A percentile compares a stretch with the other conserved stretches of the same genome.
Evolutionary conservation across 1,140 invertebrate species (phyloP).

Genomic region (Leptinotarsa defecta): DNA sequence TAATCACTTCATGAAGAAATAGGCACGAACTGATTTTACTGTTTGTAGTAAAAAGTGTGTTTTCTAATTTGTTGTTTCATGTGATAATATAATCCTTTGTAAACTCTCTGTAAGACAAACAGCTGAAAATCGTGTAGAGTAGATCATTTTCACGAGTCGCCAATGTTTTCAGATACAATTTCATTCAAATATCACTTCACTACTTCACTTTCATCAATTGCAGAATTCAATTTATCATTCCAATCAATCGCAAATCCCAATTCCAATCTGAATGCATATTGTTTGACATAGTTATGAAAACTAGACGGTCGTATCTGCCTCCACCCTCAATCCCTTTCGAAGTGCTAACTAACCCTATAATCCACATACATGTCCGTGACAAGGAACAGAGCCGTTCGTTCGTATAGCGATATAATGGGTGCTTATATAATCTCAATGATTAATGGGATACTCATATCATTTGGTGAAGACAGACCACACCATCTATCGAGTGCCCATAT

Average conservation of each 20-base stretch:
- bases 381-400: background rate
- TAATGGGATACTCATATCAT: background rate
- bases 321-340: background rate
- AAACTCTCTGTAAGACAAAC: too few relatives aligned
- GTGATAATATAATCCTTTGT: too few relatives aligned
- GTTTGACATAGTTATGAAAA: conserved; percentile 4
- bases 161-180: background rate
- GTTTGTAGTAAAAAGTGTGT: too few relatives aligned
- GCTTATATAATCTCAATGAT: background rate
- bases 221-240: conserved; percentile 8
- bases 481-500: too few relatives aligned
- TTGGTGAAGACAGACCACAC: too few relatives aligned
- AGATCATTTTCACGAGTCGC: background rate
- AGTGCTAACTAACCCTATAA: conserved; percentile 5
- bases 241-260: conserved; percentile 5
- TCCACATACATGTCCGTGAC: background rate
- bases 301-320: background rate
- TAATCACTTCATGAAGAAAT: too few relatives aligned
- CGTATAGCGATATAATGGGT: background rate
- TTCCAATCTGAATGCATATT: background rate
- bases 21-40: too few relatives aligned
- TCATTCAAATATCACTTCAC: background rate
- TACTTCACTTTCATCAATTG: conserved; percentile 9
- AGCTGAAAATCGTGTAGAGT: too few relatives aligned
- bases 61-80: too few relatives aligned